Conservation (phyloP, 2,113 vertebrate genomes). For the Tringa solitaria region DNA sequence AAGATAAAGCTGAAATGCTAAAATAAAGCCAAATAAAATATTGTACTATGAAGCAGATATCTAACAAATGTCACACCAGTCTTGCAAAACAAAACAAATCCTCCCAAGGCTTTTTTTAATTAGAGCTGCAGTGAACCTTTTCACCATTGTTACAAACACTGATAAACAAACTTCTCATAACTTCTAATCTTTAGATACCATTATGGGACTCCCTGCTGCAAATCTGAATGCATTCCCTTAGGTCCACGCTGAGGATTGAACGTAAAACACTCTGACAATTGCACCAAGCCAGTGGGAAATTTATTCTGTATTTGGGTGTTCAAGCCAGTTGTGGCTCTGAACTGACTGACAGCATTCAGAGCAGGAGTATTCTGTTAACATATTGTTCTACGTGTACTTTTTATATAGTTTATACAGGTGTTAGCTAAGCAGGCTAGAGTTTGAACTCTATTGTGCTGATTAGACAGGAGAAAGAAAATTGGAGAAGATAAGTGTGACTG, state of each 20-base stretch:
- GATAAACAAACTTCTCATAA: slow-evolving; percentile 21
- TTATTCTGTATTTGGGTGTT: not conserved
- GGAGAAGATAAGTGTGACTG: not conserved
- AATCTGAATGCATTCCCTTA: not conserved
- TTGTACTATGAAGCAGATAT: not conserved
- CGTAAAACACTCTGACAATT: not conserved
- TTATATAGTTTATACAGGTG: not conserved
- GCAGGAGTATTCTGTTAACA: not conserved
- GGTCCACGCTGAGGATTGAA: not conserved
- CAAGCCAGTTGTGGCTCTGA: not conserved
- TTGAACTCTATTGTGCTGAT: not conserved
- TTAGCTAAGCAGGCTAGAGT: not conserved
- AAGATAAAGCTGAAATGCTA: not conserved
- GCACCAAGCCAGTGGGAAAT: not conserved
- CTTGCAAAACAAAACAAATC: not conserved
- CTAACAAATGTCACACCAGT: not conserved
- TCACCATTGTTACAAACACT: not conserved
- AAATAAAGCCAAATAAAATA: not conserved
- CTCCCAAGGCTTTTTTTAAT: not conserved
- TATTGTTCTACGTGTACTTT: not conserved
- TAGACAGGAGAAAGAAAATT: not conserved
- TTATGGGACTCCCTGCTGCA: not conserved
- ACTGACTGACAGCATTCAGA: not conserved
- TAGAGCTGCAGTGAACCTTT: not conserved
- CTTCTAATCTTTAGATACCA: not conserved